phyloP scores from a whole-genome alignment of 1,140 invertebrate genomes.

The Drosophila kepulauana region DNA sequence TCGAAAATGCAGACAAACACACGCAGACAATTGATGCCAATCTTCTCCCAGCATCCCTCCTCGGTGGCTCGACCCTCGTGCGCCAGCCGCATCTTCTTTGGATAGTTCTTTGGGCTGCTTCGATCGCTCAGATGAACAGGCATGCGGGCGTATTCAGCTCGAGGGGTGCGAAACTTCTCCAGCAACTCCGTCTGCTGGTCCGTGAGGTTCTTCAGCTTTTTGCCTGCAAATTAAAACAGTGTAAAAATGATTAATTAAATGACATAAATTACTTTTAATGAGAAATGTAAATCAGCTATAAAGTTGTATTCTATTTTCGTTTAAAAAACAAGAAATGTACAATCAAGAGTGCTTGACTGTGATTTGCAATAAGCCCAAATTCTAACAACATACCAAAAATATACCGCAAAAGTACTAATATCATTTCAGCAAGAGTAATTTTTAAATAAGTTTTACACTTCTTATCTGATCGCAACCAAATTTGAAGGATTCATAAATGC shows the following conservation, averaged over 20 bases:
- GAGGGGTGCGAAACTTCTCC: slow-evolving; percentile 78
- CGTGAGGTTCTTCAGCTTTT: slow-evolving; percentile 81
- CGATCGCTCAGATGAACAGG: slow-evolving; percentile 83
- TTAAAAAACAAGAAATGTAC: too few species aligned
- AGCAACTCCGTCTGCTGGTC: slow-evolving; percentile 77
- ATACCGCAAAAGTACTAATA: too few species aligned
- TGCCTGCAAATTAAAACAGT: slow-evolving; percentile 52
- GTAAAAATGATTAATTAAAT: background rate
- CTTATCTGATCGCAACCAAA: too few species aligned
- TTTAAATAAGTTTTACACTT: too few species aligned
- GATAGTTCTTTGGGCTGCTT: slow-evolving; percentile 82
- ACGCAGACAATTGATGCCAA: slow-evolving; percentile 79
- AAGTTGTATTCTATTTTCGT: too few species aligned
- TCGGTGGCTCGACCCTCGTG: slow-evolving; percentile 65
- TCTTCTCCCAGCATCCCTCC: slow-evolving; percentile 79
- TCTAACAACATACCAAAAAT: too few species aligned
- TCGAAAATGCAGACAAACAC: slow-evolving; percentile 84
- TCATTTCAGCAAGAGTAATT: too few species aligned
- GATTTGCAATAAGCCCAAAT: too few species aligned
- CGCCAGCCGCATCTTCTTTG: slow-evolving; percentile 80
- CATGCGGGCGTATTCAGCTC: slow-evolving; percentile 81
- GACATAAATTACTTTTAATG: background rate
- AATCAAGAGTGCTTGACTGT: too few species aligned
- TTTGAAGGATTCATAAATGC: too few species aligned
- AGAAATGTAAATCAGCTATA: too few species aligned